These are phyloP conservation scores for Schizotus pectinicornis DNA, from an alignment of 2,888 invertebrate species.

Conservation along the genomic window DNA sequence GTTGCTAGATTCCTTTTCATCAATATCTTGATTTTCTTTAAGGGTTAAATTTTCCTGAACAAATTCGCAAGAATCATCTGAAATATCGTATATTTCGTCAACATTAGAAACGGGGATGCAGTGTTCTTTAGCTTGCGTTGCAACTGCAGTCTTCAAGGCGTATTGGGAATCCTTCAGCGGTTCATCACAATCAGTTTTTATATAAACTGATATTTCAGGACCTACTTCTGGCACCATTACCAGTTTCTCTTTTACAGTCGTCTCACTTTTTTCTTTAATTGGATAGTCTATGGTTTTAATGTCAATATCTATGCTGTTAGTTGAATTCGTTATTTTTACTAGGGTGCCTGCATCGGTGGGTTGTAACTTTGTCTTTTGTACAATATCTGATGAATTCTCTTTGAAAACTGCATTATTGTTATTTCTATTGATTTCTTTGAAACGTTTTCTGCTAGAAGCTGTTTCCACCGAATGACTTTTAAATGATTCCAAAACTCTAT, in stretches of 20 bases:
- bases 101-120: too few species aligned
- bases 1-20: neutral
- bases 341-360: neutral
- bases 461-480: slow-evolving; percentile 14
- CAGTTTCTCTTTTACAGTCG: neutral
- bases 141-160: too few species aligned
- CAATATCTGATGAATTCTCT: slow-evolving; percentile 13
- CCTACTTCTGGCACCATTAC: too few species aligned
- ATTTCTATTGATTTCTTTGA: slow-evolving; percentile 11
- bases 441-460: too few species aligned
- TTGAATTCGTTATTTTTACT: too few species aligned
- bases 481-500: slow-evolving; percentile 30
- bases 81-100: slow-evolving; percentile 5
- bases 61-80: slow-evolving; percentile 1
- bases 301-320: slow-evolving; percentile 15
- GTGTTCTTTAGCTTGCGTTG: too few species aligned
- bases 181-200: too few species aligned
- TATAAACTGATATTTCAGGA: too few species aligned
- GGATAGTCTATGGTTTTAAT: neutral
- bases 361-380: slow-evolving; percentile 2
- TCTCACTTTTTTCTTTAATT: neutral
- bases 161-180: too few species aligned
- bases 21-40: neutral
- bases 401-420: slow-evolving; percentile 18
- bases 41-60: neutral